Conservation (phyloP, 2,113 vertebrate species). For the Echinops telfairi region DNA sequence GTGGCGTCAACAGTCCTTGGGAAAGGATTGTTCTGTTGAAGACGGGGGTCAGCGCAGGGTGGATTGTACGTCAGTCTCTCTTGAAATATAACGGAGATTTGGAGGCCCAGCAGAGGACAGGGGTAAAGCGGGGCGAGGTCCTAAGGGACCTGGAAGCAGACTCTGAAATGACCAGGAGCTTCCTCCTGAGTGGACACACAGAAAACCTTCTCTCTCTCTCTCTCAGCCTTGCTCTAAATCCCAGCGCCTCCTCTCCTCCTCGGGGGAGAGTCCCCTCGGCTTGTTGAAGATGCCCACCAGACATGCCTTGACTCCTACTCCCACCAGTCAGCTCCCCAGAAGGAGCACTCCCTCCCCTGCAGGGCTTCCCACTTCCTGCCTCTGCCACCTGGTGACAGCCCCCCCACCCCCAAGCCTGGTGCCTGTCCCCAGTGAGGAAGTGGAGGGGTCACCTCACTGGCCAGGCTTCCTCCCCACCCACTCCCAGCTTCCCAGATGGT, state of each 20-base stretch:
- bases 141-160: neutral
- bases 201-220: no score
- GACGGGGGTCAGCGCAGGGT: no score
- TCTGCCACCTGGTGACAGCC: neutral
- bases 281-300: no score
- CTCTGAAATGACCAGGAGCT: neutral
- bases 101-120: neutral
- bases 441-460: neutral
- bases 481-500: neutral
- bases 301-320: neutral
- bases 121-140: neutral
- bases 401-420: no score
- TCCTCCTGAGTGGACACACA: no score
- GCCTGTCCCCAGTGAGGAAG: neutral
- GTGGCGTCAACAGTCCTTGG: no score
- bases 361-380: neutral
- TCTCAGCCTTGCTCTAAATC: no score
- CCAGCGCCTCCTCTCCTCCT: no score
- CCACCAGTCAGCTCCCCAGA: neutral
- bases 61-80: no score
- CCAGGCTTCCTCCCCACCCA: neutral
- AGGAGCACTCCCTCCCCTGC: neutral
- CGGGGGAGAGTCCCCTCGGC: no score
- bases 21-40: no score
- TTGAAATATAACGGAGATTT: neutral